A percentile compares a stretch with the other conserved stretches of the same genome.
phyloP scores from a whole-genome alignment of 30 jellyfish, hydroid and myxozoan species.

The Aurelia sp. region DNA sequence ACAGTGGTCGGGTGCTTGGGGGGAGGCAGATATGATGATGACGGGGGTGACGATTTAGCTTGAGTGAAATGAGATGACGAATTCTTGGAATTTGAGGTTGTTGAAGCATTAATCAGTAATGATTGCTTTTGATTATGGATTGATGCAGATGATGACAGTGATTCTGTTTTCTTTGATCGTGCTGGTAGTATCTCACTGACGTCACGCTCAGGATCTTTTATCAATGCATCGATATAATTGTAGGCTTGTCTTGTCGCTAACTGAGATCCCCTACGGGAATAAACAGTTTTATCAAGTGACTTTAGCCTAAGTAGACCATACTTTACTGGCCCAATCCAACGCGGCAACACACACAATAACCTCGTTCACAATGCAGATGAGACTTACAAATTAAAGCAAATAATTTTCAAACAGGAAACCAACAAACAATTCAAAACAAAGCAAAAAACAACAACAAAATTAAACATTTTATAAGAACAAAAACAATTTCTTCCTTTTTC shows the following conservation, averaged over 20 bases:
- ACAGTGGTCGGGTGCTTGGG: constrained; percentile 14
- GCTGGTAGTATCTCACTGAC: constrained; percentile 93
- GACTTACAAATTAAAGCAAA: no score
- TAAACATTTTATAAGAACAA: no score
- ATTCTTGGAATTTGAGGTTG: background rate
- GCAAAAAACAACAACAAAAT: no score
- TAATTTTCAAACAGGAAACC: no score
- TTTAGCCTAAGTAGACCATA: no score
- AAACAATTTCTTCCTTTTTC: no score
- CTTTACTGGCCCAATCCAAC: no score
- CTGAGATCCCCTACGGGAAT: constrained; percentile 80
- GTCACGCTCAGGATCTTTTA: constrained; percentile 92
- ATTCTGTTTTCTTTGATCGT: constrained; percentile 52
- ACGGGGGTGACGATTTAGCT: constrained; percentile 28
- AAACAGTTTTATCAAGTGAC: background rate
- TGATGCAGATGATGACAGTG: constrained; percentile 17
- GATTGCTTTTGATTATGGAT: constrained; percentile 33
- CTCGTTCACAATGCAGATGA: no score
- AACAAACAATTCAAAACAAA: no score
- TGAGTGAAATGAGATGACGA: constrained; percentile 6
- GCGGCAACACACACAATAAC: no score
- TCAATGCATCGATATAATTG: constrained; percentile 87
- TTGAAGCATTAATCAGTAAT: constrained; percentile 11
- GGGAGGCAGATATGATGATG: constrained; percentile 17
- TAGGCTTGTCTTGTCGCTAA: constrained; percentile 91